phyloP scores from a whole-genome alignment of 2,113 vertebrate species.

The Sciurus niger region DNA sequence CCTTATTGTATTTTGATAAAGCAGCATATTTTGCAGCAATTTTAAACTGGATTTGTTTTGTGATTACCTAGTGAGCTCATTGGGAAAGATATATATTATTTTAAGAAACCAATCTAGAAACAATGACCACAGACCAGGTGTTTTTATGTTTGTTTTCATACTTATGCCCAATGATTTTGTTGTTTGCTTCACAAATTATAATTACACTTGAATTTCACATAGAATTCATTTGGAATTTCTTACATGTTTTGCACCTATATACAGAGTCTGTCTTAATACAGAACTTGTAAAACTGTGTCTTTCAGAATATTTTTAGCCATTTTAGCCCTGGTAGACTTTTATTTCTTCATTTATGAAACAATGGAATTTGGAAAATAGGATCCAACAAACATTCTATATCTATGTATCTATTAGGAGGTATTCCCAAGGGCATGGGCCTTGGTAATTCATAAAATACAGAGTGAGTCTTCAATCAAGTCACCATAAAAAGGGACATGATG shows the following conservation, averaged over 20 bases:
- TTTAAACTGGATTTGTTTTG: conserved; percentile 34
- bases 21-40: background rate
- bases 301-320: conserved; percentile 16
- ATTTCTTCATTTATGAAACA: conserved; percentile 27
- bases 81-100: conserved; percentile 56
- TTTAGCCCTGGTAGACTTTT: background rate
- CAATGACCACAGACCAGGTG: conserved; percentile 35
- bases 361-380: background rate
- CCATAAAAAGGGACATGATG: background rate
- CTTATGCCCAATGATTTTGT: background rate
- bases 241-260: background rate
- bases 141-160: conserved; percentile 52
- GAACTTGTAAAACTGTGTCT: background rate
- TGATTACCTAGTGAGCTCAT: conserved; percentile 44
- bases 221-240: conserved; percentile 5
- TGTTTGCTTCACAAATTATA: conserved; percentile 31
- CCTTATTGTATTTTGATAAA: background rate
- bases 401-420: background rate
- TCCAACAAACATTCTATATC: background rate
- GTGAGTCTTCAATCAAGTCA: background rate
- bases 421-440: background rate
- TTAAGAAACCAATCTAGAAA: conserved; percentile 49
- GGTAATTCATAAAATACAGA: background rate
- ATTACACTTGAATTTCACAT: conserved; percentile 4
- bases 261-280: conserved; percentile 52